Percentiles rank a stretch among this genome's conserved stretches.
These are phyloP conservation scores for Spialia ferax DNA, from an alignment of 2,888 invertebrate genomes.

Conservation along the genomic window DNA sequence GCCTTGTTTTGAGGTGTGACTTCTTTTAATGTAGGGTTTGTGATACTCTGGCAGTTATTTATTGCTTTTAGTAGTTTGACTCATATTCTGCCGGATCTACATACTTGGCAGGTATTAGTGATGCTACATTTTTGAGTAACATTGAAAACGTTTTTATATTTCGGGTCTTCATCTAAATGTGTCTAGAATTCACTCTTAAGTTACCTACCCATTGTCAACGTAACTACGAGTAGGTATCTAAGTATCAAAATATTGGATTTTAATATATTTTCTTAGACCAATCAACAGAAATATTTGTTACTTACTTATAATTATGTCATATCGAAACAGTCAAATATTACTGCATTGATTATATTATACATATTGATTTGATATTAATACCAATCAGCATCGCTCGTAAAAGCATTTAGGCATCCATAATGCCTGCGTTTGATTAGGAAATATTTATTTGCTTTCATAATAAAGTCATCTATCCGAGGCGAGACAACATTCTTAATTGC, in stretches of 20 bases:
- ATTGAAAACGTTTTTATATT: not conserved
- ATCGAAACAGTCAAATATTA: conserved; percentile 26
- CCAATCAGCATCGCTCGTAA: conserved; percentile 35
- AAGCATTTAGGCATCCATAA: conserved; percentile 36
- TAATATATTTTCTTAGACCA: too few relatives aligned
- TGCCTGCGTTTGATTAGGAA: conserved; percentile 38
- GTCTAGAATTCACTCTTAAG: too few relatives aligned
- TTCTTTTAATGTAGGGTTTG: conserved; percentile 17
- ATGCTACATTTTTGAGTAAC: not conserved
- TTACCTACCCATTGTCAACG: too few relatives aligned
- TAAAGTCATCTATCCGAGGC: conserved; percentile 49
- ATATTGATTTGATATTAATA: conserved; percentile 39
- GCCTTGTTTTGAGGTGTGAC: conserved; percentile 36
- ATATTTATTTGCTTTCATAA: conserved; percentile 44
- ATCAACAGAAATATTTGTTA: conserved; percentile 4
- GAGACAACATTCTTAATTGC: conserved; percentile 67
- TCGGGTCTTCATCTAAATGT: not conserved
- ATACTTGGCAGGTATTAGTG: not conserved
- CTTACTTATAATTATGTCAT: conserved; percentile 30
- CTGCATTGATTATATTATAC: conserved; percentile 35
- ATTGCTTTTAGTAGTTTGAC: not conserved
- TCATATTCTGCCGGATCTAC: conserved; percentile 13
- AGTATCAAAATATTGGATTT: too few relatives aligned
- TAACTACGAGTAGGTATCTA: too few relatives aligned
- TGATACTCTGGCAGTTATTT: conserved; percentile 4